These are phyloP conservation scores for Petrosia ficiformis DNA, from an alignment of 37 sponge, comb jelly and placozoan genomes.

Conservation along the genomic window DNA sequence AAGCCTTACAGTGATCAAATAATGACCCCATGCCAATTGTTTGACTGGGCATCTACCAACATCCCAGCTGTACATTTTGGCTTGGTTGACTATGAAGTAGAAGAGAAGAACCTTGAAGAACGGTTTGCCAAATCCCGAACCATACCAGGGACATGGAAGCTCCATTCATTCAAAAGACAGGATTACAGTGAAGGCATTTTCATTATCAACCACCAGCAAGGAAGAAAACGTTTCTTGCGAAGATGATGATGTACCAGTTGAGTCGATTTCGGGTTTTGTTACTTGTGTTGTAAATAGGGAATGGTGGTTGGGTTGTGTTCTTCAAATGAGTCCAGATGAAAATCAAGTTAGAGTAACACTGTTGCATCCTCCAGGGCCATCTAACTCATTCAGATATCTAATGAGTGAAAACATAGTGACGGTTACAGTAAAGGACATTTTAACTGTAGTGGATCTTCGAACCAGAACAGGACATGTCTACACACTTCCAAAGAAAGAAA, in stretches of 20 bases:
- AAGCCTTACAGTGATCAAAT: constrained; percentile 36
- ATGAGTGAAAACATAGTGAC: constrained; percentile 1
- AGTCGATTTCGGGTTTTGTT: background rate
- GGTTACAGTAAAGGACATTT: constrained; percentile 6
- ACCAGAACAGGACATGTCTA: constrained; percentile 21
- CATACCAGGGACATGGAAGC: constrained; percentile 10
- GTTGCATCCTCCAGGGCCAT: constrained; percentile 39
- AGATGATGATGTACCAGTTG: background rate
- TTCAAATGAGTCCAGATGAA: background rate
- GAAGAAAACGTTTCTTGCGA: background rate
- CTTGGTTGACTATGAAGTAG: background rate
- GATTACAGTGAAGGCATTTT: background rate
- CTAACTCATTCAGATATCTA: constrained; percentile 21
- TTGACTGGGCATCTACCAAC: background rate
- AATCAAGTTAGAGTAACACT: constrained; percentile 20
- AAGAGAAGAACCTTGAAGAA: background rate
- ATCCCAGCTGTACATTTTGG: constrained; percentile 13
- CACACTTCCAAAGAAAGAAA: constrained; percentile 10
- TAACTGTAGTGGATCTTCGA: constrained; percentile 31
- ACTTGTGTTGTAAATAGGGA: background rate
- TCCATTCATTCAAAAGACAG: constrained; percentile 3
- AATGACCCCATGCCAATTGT: constrained; percentile 49
- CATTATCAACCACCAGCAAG: background rate
- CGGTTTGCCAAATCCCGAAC: constrained; percentile 11
- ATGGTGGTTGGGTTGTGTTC: constrained; percentile 46